These are phyloP conservation scores for Andinoacara biseriatus DNA, from an alignment of 2,113 vertebrate species.

Conservation along the genomic window DNA sequence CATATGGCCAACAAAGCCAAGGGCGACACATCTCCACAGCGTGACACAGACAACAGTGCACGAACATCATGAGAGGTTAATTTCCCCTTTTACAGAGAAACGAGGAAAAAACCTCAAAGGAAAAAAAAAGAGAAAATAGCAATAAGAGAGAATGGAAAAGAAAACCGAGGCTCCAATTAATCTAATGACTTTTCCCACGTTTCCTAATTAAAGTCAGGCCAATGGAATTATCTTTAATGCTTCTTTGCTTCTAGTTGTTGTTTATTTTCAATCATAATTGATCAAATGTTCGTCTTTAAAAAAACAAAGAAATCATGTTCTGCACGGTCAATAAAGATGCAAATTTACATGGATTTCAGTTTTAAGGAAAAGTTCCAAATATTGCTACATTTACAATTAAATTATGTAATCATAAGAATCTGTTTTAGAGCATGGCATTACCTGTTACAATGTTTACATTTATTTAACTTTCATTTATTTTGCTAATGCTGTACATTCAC, in stretches of 20 bases:
- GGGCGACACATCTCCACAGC: background rate
- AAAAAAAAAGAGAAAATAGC: background rate
- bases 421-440: background rate
- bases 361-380: background rate
- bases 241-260: background rate
- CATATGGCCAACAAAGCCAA: background rate
- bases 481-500: background rate
- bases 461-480: background rate
- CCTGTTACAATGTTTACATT: background rate
- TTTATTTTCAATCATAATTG: background rate
- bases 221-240: conserved; percentile 9
- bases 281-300: conserved; percentile 5
- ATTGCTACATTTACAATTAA: background rate
- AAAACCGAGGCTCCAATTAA: conserved; percentile 4
- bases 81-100: background rate
- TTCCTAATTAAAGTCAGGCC: background rate
- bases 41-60: background rate
- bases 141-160: background rate
- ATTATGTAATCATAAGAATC: background rate
- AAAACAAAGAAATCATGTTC: background rate
- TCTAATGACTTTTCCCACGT: conserved; percentile 3
- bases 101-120: background rate
- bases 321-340: background rate
- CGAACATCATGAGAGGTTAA: background rate
- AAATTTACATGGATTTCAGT: background rate